Conservation (phyloP, 2,888 invertebrate genomes). For the Sialis lutaria region DNA sequence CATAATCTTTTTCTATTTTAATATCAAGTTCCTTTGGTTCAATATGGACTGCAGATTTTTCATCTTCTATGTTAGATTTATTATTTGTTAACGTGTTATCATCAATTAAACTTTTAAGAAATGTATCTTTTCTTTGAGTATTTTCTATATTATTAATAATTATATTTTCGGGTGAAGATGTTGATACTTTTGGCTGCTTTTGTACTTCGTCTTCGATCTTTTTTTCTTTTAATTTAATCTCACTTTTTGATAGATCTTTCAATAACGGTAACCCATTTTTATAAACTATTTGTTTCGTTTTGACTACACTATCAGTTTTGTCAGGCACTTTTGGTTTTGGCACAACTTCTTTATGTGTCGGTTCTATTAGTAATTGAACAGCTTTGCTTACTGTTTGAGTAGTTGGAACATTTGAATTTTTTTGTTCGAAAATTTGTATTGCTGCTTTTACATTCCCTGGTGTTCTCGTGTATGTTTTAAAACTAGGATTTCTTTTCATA, state of each 20-base stretch:
- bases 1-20: constrained; percentile 15
- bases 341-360: constrained; percentile 15
- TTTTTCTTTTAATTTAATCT: not conserved
- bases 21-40: not conserved
- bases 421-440: constrained; percentile 23
- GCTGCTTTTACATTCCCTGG: constrained; percentile 18
- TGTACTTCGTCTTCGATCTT: not conserved
- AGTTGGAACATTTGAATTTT: constrained; percentile 11
- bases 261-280: constrained; percentile 34
- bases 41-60: not conserved
- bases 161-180: not conserved
- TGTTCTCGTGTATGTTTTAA: constrained; percentile 17
- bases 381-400: too few relatives aligned
- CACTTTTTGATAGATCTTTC: constrained; percentile 15
- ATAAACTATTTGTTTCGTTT: constrained; percentile 34
- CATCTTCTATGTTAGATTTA: not conserved
- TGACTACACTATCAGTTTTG: constrained; percentile 33
- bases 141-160: not conserved
- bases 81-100: not conserved
- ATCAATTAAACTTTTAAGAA: not conserved
- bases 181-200: not conserved
- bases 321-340: constrained; percentile 43
- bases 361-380: too few relatives aligned
- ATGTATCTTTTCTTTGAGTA: not conserved
- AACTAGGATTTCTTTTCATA: constrained; percentile 23